A percentile compares a stretch with the other conserved stretches of the same genome.
These are phyloP conservation scores for Phlogophora meticulosa DNA, from an alignment of 2,888 invertebrate species.

Conservation along the genomic window DNA sequence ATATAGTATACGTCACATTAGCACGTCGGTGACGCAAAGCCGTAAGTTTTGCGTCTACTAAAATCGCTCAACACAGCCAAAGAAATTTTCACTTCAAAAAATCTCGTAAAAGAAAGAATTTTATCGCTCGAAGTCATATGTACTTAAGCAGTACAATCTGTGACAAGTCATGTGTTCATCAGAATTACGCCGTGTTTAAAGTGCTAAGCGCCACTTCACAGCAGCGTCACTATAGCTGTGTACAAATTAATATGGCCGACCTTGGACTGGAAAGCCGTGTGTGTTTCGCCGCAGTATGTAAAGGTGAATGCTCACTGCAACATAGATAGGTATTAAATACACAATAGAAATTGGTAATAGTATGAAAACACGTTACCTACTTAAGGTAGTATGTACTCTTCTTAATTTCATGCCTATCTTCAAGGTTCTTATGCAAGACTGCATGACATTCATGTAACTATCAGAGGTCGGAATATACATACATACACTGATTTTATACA, in stretches of 20 bases:
- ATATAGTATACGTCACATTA: too few relatives aligned
- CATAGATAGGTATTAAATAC: background rate
- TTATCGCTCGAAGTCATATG: too few relatives aligned
- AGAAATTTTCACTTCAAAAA: too few relatives aligned
- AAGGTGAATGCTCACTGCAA: constrained; percentile 40
- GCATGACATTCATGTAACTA: too few relatives aligned
- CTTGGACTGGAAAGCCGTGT: constrained; percentile 76
- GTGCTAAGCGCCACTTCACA: constrained; percentile 40
- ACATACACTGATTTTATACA: too few relatives aligned
- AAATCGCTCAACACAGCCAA: too few relatives aligned
- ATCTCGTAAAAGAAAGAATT: too few relatives aligned
- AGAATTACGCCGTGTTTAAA: constrained; percentile 1
- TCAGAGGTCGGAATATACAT: too few relatives aligned
- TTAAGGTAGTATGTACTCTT: too few relatives aligned
- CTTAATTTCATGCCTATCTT: background rate
- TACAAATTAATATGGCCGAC: constrained; percentile 66
- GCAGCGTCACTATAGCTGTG: constrained; percentile 45
- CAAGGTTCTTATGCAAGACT: too few relatives aligned
- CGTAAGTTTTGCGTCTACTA: too few relatives aligned
- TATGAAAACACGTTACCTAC: background rate
- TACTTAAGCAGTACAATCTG: background rate
- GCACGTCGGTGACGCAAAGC: too few relatives aligned
- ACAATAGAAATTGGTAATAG: background rate
- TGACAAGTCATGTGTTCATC: background rate
- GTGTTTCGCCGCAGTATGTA: constrained; percentile 43